Conservation (phyloP, 1,140 invertebrate species). For the Drosophila sproati region DNA sequence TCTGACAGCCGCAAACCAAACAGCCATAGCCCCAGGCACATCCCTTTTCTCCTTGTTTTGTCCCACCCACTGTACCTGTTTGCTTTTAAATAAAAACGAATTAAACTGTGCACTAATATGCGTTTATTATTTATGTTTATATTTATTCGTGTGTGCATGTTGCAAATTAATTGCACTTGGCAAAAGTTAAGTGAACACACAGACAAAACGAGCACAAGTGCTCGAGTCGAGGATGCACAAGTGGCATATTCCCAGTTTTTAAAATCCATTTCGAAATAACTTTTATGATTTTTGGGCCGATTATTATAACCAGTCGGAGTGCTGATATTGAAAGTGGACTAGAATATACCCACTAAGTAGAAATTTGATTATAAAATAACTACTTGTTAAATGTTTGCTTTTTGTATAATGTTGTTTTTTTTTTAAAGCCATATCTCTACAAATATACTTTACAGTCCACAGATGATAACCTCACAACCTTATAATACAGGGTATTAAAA, state of each 20-base stretch:
- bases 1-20: constrained; percentile 57
- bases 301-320: too few relatives aligned
- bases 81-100: constrained; percentile 77
- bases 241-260: neutral
- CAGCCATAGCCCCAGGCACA: constrained; percentile 20
- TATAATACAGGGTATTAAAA: neutral
- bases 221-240: neutral
- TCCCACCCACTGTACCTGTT: constrained; percentile 30
- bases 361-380: too few relatives aligned
- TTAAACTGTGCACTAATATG: constrained; percentile 79
- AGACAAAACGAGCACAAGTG: neutral
- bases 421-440: too few relatives aligned
- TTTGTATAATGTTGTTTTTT: too few relatives aligned
- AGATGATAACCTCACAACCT: too few relatives aligned
- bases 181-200: constrained; percentile 20
- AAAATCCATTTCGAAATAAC: neutral
- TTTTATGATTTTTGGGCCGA: too few relatives aligned
- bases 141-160: constrained; percentile 53
- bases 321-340: too few relatives aligned
- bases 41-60: too few relatives aligned
- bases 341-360: too few relatives aligned
- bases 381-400: too few relatives aligned
- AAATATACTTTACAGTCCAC: too few relatives aligned
- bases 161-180: constrained; percentile 64
- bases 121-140: constrained; percentile 76